Conservation (phyloP, 2,797 vertebrate genomes). For the Picus viridis region DNA sequence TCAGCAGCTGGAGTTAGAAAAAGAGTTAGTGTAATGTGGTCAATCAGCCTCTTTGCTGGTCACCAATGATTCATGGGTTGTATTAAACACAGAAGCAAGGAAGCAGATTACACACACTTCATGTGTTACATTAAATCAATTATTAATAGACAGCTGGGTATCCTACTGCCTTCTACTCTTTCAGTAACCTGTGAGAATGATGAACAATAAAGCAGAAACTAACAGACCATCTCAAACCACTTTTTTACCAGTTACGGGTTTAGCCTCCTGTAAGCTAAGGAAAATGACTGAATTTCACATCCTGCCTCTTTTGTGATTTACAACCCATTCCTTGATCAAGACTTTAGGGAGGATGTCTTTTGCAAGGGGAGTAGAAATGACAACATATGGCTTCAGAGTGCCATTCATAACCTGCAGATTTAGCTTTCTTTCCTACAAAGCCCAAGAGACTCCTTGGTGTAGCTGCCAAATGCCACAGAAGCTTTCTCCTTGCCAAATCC, state of each 20-base stretch:
- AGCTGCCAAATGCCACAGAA: background rate
- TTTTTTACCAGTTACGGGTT: background rate
- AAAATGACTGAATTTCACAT: background rate
- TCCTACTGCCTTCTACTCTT: slow-evolving; percentile 1
- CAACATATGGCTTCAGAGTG: background rate
- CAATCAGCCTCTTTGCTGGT: background rate
- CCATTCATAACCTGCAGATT: slow-evolving; percentile 14
- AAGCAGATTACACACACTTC: slow-evolving; percentile 20
- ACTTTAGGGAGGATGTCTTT: slow-evolving; percentile 17
- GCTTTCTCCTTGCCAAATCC: background rate
- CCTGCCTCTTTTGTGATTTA: slow-evolving; percentile 40
- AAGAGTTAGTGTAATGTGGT: background rate
- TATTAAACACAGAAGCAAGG: background rate
- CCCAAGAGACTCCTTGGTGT: background rate
- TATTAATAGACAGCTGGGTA: slow-evolving; percentile 33
- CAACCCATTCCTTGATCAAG: background rate
- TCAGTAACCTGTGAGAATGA: background rate
- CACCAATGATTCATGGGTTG: background rate
- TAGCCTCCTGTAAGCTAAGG: slow-evolving; percentile 8
- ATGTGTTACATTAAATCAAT: slow-evolving; percentile 41
- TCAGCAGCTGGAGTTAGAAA: background rate
- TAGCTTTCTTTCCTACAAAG: background rate
- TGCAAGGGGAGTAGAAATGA: background rate
- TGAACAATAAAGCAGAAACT: slow-evolving; percentile 10
- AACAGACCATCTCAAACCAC: background rate